These are phyloP conservation scores for Oxystoma pomonae DNA, from an alignment of 2,888 invertebrate species.

Conservation along the genomic window DNA sequence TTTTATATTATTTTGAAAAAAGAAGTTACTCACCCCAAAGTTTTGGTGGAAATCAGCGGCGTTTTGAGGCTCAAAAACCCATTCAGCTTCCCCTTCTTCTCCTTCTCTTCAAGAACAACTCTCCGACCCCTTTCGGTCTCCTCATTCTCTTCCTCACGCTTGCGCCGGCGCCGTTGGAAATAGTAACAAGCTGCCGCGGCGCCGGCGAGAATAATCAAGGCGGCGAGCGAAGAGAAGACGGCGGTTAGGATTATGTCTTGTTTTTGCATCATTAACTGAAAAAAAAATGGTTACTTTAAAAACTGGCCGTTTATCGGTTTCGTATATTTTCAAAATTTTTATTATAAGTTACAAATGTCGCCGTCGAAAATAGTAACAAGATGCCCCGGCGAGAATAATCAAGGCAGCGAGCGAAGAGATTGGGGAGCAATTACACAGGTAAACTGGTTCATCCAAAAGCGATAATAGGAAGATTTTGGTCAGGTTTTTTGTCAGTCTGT, in stretches of 20 bases:
- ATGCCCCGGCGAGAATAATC: constrained; percentile 54
- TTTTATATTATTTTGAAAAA: too few species aligned
- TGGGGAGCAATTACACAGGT: too few species aligned
- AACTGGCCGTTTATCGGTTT: too few species aligned
- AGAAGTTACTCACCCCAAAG: constrained; percentile 69
- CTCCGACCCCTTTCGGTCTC: constrained; percentile 51
- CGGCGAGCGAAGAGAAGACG: constrained; percentile 60
- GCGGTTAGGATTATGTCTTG: constrained; percentile 62
- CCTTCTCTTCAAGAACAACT: constrained; percentile 44
- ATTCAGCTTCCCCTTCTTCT: constrained; percentile 57
- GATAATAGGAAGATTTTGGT: too few species aligned
- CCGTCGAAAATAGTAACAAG: constrained; percentile 53
- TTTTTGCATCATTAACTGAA: constrained; percentile 66
- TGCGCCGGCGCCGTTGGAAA: constrained; percentile 52
- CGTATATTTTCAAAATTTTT: too few species aligned
- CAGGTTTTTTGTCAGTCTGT: too few species aligned
- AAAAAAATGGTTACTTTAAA: too few species aligned
- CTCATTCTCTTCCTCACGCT: constrained; percentile 52
- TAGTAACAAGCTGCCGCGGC: constrained; percentile 56
- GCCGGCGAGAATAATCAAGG: constrained; percentile 55
- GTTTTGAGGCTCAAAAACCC: constrained; percentile 69
- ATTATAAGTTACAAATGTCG: too few species aligned
- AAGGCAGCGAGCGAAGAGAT: constrained; percentile 61
- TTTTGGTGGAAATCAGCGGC: constrained; percentile 69
- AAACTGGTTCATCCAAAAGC: too few species aligned